A percentile compares a stretch with the other conserved stretches of the same genome.
Evolutionary conservation across 2,113 vertebrate genomes (phyloP).

Genomic region (Pungitius pungitius): DNA sequence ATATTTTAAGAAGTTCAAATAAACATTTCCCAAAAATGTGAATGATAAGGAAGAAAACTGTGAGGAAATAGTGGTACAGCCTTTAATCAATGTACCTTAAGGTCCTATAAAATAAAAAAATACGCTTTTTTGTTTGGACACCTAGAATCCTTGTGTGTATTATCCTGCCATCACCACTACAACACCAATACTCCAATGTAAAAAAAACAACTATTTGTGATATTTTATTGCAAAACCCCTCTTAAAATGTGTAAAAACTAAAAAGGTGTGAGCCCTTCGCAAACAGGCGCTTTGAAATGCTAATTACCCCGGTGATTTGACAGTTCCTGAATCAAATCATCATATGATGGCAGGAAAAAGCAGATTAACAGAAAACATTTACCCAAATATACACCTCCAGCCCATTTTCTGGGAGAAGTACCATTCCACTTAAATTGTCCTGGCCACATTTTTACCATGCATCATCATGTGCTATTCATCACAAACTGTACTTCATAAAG

Average conservation of each 20-base stretch:
- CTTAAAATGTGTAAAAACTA: background rate
- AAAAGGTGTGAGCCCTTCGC: constrained; percentile 7
- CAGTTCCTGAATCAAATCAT: constrained; percentile 3
- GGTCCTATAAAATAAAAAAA: background rate
- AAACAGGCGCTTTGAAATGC: constrained; percentile 23
- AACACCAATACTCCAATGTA: background rate
- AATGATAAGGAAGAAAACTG: constrained; percentile 16
- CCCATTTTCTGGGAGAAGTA: background rate
- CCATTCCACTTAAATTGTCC: background rate
- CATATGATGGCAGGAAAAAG: background rate
- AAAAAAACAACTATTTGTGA: background rate
- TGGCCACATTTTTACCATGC: background rate
- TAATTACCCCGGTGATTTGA: constrained; percentile 22
- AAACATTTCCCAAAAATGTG: constrained; percentile 40
- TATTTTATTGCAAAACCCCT: background rate
- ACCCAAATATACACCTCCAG: background rate
- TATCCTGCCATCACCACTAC: background rate
- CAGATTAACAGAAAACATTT: background rate
- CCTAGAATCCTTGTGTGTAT: background rate
- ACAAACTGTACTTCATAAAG: background rate
- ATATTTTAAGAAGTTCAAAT: constrained; percentile 15
- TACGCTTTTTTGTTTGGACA: background rate
- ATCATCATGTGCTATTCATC: background rate
- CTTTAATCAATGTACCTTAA: background rate
- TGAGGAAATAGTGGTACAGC: background rate